These are phyloP conservation scores for Ranitomeya imitator DNA, from an alignment of 2,113 vertebrate genomes.

Conservation along the genomic window DNA sequence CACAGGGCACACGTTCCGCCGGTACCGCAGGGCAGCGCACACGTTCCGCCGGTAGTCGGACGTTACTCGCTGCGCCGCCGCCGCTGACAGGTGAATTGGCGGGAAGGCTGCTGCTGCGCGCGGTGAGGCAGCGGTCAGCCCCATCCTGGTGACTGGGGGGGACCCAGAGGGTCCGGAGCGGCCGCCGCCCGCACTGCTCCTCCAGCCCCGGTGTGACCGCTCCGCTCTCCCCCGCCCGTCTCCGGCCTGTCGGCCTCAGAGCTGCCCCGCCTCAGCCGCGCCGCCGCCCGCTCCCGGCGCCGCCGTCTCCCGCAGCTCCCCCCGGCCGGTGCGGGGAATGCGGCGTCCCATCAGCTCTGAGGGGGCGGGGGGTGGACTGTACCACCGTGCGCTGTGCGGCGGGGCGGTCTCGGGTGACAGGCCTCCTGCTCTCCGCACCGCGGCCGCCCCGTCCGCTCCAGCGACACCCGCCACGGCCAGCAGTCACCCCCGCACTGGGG, in stretches of 20 bases:
- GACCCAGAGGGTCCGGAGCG: not conserved
- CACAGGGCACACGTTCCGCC: not conserved
- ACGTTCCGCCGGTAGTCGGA: not conserved
- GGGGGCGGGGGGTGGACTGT: slow-evolving; percentile 61
- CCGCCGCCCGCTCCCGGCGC: not conserved
- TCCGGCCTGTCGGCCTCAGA: not conserved
- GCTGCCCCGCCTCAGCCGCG: not conserved
- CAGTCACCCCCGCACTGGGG: not conserved
- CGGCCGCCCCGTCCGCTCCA: not conserved
- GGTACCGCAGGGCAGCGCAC: not conserved
- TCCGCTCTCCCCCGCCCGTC: not conserved
- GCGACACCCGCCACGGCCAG: not conserved
- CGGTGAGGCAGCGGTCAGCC: slow-evolving; percentile 33
- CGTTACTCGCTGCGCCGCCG: not conserved
- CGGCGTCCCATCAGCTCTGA: slow-evolving; percentile 55
- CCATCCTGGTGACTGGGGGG: slow-evolving; percentile 23
- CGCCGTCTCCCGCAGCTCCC: not conserved
- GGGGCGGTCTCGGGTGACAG: slow-evolving; percentile 1
- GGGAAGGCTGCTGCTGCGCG: slow-evolving; percentile 1
- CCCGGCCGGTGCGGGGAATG: slow-evolving; percentile 36
- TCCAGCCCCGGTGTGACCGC: not conserved
- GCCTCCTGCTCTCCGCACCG: not conserved
- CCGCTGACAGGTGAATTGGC: not conserved
- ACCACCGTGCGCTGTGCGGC: slow-evolving; percentile 52
- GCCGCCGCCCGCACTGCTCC: not conserved